Conservation (phyloP, 2,888 invertebrate genomes). For the Alloscopus bannaensis region DNA sequence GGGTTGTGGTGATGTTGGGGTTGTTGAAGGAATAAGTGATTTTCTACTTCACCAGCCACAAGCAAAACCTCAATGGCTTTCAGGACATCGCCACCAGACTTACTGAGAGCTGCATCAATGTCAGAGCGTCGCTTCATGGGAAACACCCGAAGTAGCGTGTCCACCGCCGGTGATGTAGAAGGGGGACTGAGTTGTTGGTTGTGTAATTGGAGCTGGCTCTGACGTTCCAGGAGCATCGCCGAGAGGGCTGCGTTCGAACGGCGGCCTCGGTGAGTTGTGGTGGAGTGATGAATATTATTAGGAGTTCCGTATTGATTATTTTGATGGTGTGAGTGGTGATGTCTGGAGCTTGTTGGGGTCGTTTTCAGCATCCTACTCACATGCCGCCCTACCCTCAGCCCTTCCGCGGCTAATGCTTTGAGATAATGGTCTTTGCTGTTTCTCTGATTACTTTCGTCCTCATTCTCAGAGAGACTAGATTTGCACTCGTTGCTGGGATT, state of each 20-base stretch:
- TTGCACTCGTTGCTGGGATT: slow-evolving; percentile 22
- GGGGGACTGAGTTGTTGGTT: slow-evolving; percentile 30
- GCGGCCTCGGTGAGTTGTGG: slow-evolving; percentile 45
- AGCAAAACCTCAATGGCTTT: slow-evolving; percentile 92
- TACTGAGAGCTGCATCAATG: slow-evolving; percentile 88
- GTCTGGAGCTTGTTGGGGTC: slow-evolving; percentile 15
- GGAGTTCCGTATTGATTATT: slow-evolving; percentile 22
- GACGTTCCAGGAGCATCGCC: slow-evolving; percentile 48
- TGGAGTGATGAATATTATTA: slow-evolving; percentile 40
- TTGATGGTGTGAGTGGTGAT: slow-evolving; percentile 47
- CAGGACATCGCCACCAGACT: slow-evolving; percentile 91
- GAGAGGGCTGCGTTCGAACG: slow-evolving; percentile 25
- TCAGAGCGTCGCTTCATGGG: slow-evolving; percentile 90
- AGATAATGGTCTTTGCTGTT: slow-evolving; percentile 70
- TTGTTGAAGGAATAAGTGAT: slow-evolving; percentile 57
- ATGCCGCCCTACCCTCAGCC: slow-evolving; percentile 68
- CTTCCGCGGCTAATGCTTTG: slow-evolving; percentile 68
- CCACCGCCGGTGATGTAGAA: slow-evolving; percentile 79
- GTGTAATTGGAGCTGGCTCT: slow-evolving; percentile 46
- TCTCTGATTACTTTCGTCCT: slow-evolving; percentile 47
- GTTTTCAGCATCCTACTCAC: slow-evolving; percentile 68
- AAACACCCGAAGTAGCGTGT: slow-evolving; percentile 91
- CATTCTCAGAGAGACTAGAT: slow-evolving; percentile 52
- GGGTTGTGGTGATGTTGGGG: slow-evolving; percentile 52
- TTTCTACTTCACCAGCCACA: slow-evolving; percentile 55